Base-by-base conservation (phyloP, 2,888 invertebrate species). In the Agriopis marginaria region DNA sequence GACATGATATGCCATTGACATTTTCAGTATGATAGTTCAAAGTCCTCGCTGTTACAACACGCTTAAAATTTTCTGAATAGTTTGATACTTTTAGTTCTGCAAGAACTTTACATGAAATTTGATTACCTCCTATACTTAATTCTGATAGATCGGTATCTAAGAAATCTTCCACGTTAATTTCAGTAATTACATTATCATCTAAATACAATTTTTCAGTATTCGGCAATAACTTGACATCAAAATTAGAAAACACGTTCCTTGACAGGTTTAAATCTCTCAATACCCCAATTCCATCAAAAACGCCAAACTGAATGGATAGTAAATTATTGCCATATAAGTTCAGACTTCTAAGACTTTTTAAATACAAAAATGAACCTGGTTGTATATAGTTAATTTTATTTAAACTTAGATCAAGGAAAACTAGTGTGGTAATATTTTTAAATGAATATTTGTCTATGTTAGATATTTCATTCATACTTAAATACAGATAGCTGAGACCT, bases 51-150 rank as follows among this genome's bases (percentile, higher is more conserved):
- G 67, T 72, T 3, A 77, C 40, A 4, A 74, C 58, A 8, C 54
- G 17, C n/a, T 60, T 60, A 56, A 65, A 70, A 12, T 70, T 60
- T 47, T 67, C 53, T 11, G 72, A 67, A 64, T 67, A 69, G 1
- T 66, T 49, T 12, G 69, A 72, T 10, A 47, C 61, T 65, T 75
- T 78, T 5, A 78, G 65, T 8, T 74, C 66, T 42, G 71, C 65
- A 40, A 79, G 74, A 50, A 64, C 60, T 32, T 75, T 71, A 58
- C 79, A 79, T 11, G 72, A 62, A 56, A 79, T 75, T n/a, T 42
- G 59, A 69, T 79, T 79, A 7, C 77, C 77, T 0, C 79, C 79
- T 54, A 79, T 66, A 65, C 75, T 75, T 23, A 79, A 58, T 55
- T 64, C 47, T 4, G 45, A 50, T 17, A 76, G 59, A 17, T 63